Evolutionary conservation across 2,797 vertebrate genomes (phyloP).

Genomic region (Heteromormyrus szaboi): DNA sequence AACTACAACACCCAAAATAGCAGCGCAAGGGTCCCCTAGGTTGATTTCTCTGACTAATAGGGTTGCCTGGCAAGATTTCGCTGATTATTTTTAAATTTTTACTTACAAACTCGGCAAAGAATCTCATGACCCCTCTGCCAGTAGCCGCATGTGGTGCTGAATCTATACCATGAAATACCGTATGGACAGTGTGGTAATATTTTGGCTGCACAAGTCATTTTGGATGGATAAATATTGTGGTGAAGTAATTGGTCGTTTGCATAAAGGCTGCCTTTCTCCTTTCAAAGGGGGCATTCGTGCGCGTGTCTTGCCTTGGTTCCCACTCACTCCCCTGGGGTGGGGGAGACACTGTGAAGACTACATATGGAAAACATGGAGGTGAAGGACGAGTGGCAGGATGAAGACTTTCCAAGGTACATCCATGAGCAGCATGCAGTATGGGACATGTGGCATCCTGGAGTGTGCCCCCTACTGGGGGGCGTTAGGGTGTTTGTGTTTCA

Average conservation of each 20-base stretch:
- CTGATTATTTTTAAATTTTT: not conserved
- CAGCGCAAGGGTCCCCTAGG: not conserved
- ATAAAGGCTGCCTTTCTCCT: not conserved
- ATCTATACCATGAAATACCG: not conserved
- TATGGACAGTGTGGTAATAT: not conserved
- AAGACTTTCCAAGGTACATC: conserved; percentile 8
- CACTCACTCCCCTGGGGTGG: not conserved
- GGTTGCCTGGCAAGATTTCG: not conserved
- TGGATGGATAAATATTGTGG: not conserved
- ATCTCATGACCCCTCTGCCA: not conserved
- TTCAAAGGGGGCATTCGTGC: not conserved
- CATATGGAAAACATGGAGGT: conserved; percentile 16
- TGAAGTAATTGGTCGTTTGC: not conserved
- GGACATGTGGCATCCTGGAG: not conserved
- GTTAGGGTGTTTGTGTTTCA: not conserved
- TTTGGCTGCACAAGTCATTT: not conserved
- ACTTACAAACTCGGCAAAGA: not conserved
- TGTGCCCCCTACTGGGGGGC: not conserved
- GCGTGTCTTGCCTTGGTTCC: not conserved
- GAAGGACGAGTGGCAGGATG: conserved; percentile 14
- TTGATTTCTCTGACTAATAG: not conserved
- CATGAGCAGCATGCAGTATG: not conserved
- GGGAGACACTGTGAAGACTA: not conserved
- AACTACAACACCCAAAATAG: not conserved
- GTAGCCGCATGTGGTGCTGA: not conserved